phyloP scores from a whole-genome alignment of 2,888 invertebrate genomes.

The Frankliniella intonsa region DNA sequence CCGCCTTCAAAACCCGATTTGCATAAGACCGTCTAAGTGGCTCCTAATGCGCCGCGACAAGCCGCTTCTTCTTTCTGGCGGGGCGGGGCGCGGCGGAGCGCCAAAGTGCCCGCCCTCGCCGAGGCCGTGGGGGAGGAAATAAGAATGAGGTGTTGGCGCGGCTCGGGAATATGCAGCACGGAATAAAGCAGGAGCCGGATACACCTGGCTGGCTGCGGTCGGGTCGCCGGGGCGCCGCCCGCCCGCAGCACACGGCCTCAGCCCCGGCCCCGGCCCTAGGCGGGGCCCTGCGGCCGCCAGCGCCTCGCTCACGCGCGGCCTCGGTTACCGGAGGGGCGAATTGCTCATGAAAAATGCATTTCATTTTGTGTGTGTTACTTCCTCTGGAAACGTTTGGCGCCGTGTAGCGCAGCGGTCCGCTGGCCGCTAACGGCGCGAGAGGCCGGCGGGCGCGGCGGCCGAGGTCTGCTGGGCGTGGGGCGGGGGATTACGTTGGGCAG shows the following conservation, averaged over 20 bases:
- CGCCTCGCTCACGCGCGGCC: not conserved
- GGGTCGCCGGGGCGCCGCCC: not conserved
- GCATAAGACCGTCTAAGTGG: constrained; percentile 17
- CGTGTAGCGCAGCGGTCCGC: not conserved
- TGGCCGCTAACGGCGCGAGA: not conserved
- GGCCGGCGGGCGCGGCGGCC: not conserved
- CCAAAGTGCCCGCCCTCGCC: not conserved
- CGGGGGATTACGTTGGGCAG: not conserved
- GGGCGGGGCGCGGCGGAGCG: not conserved
- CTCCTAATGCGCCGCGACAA: not conserved
- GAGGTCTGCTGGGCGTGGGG: not conserved
- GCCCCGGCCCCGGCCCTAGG: not conserved
- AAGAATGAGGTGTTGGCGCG: not conserved
- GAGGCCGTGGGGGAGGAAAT: not conserved
- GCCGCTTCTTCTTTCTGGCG: not conserved
- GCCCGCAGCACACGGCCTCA: not conserved
- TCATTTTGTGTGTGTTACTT: constrained; percentile 26
- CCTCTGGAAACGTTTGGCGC: constrained; percentile 16
- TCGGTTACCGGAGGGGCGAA: constrained; percentile 6
- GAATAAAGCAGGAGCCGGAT: not conserved
- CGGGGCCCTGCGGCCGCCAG: not conserved
- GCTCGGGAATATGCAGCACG: not conserved
- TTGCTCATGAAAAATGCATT: constrained; percentile 27
- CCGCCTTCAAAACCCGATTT: not conserved
- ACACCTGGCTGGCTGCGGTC: not conserved